Conservation (phyloP, 1,140 invertebrate genomes). For the Helicoverpa zea region DNA sequence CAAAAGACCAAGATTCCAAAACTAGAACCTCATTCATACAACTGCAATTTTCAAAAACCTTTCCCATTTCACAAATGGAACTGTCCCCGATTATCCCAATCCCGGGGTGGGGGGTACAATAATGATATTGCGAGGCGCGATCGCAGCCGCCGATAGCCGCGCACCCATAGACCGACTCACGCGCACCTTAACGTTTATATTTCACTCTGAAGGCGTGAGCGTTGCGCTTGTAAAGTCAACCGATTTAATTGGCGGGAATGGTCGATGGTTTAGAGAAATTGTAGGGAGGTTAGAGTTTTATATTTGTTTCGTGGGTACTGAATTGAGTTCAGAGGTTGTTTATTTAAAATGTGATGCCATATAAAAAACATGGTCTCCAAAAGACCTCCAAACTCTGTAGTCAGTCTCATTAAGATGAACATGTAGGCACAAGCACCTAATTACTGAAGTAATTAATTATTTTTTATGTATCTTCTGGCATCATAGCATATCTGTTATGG, state of each 20-base stretch:
- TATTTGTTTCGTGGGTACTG: background rate
- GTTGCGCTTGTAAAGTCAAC: constrained; percentile 67
- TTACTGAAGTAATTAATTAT: too few relatives aligned
- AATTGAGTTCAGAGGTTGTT: background rate
- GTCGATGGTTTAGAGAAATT: constrained; percentile 57
- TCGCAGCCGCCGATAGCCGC: constrained; percentile 65
- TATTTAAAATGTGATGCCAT: too few relatives aligned
- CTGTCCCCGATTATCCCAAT: constrained; percentile 35
- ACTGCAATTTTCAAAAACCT: background rate
- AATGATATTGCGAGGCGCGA: constrained; percentile 80
- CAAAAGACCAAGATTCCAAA: background rate
- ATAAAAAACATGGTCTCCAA: too few relatives aligned
- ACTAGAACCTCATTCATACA: background rate
- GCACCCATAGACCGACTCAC: constrained; percentile 58
- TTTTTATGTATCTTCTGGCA: too few relatives aligned
- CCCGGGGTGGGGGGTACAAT: constrained; percentile 70
- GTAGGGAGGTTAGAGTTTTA: constrained; percentile 34
- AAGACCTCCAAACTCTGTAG: too few relatives aligned
- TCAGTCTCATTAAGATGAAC: too few relatives aligned
- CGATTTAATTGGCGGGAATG: constrained; percentile 74
- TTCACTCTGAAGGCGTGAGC: constrained; percentile 71
- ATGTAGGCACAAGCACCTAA: too few relatives aligned
- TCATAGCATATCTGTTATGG: too few relatives aligned
- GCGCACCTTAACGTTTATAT: constrained; percentile 76
- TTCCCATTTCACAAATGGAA: background rate